A percentile compares a stretch with the other conserved stretches of the same genome.
These are phyloP conservation scores for Bostrychus sinensis DNA, from an alignment of 2,113 vertebrate species.

Conservation along the genomic window DNA sequence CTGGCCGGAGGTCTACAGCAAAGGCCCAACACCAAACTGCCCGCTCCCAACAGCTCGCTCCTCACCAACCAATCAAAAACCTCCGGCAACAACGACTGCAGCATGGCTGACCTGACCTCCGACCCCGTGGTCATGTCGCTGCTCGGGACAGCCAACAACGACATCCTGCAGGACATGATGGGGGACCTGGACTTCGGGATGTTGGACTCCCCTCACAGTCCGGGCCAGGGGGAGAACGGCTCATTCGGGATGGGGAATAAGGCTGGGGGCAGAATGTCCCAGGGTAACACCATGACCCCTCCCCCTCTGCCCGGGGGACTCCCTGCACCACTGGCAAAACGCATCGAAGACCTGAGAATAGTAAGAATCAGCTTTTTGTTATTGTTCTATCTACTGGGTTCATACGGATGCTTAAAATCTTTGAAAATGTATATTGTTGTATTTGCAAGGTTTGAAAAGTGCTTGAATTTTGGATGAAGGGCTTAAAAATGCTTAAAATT, in stretches of 20 bases:
- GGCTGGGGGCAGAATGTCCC: constrained; percentile 63
- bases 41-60: constrained; percentile 68
- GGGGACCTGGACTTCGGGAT: constrained; percentile 93
- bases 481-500: too few species aligned
- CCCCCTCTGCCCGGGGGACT: constrained; percentile 90
- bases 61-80: constrained; percentile 75
- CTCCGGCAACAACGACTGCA: constrained; percentile 64
- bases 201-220: constrained; percentile 92
- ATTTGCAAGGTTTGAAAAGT: too few species aligned
- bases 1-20: constrained; percentile 27
- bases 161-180: constrained; percentile 94
- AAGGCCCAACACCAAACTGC: constrained; percentile 67
- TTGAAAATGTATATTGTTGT: too few species aligned
- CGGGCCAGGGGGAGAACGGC: constrained; percentile 89
- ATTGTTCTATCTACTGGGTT: not conserved
- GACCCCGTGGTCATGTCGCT: constrained; percentile 92
- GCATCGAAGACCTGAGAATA: constrained; percentile 93
- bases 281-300: constrained; percentile 59
- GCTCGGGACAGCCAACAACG: constrained; percentile 91
- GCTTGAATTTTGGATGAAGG: too few species aligned
- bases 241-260: constrained; percentile 58
- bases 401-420: too few species aligned
- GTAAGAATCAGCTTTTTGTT: constrained; percentile 68
- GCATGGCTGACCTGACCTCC: constrained; percentile 68
- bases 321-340: constrained; percentile 86